Evolutionary conservation across 2,797 vertebrate species (phyloP), one percentile per base, ranked within the genome.

Genomic region (Pangasius mekongensis): DNA sequence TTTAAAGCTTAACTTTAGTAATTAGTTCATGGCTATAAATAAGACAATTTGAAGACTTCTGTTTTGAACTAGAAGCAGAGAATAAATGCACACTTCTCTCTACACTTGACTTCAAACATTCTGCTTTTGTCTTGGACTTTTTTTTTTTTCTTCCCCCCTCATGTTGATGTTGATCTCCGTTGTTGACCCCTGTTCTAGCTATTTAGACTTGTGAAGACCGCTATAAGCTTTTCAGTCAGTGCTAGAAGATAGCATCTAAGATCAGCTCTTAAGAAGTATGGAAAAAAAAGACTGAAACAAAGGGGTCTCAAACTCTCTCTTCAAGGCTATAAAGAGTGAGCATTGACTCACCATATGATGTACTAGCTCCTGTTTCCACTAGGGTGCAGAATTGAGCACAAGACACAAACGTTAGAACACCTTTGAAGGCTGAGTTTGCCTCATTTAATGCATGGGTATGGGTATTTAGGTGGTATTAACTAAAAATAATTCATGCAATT

Each of bases 321-420:
- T n/a, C 56, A 39, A 69, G 52, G 33, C 83, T 85, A 76, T 1
- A 69, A 47, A 64, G 43, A 24, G 49, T 27, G 18, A 66, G 22
- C 33, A 3, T 58, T 16, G 49, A 97, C 96, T 97, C 96, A 97
- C 96, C 96, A 87, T 97, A 96, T 18, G 95, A 95, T 89, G 95
- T 91, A 94, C 95, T 95, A 93, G 93, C 91, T 78, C 92, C 95
- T 94, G 95, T 90, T 90, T 97, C 96, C 95, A 95, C 96, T 97
- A 93, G 89, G 92, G 88, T 58, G 95, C 93, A 96, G 95, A 93
- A 95, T 91, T 94, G 94, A 95, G 94, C 91, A 96, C 91, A 95
- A 95, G 88, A 93, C 67, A 95, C 84, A 94, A 52, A 88, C 73
- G 66, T 95, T 92, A 94, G 88, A 90, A 84, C 60, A 81, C 64